Conservation (phyloP, 2,888 invertebrate species). For the Amphipoea lucens region DNA sequence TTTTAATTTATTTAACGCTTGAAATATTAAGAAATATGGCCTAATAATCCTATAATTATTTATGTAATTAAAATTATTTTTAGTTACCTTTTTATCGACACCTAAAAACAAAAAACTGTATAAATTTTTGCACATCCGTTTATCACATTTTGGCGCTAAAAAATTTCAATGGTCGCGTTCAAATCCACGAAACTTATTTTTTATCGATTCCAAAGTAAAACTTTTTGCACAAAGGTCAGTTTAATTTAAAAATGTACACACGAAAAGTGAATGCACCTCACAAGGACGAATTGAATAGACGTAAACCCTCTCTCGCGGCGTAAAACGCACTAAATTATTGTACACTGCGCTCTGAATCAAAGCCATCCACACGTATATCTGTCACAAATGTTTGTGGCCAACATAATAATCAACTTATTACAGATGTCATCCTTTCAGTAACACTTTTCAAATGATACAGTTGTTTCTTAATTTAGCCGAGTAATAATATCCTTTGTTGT, state of each 20-base stretch:
- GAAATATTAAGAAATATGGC: background rate
- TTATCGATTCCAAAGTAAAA: slow-evolving; percentile 19
- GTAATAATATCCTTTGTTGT: slow-evolving; percentile 54
- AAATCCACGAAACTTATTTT: slow-evolving; percentile 25
- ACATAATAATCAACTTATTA: slow-evolving; percentile 38
- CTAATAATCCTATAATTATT: background rate
- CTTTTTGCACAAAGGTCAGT: slow-evolving; percentile 19
- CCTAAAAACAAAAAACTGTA: slow-evolving; percentile 13
- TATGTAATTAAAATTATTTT: background rate
- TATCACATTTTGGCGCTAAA: slow-evolving; percentile 60
- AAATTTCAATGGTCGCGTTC: slow-evolving; percentile 21
- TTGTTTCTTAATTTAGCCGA: slow-evolving; percentile 21
- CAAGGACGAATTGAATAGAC: slow-evolving; percentile 61
- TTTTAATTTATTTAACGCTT: no score
- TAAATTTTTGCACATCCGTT: slow-evolving; percentile 23
- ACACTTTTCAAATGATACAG: background rate
- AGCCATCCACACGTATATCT: slow-evolving; percentile 43
- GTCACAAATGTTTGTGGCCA: slow-evolving; percentile 58
- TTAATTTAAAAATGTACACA: slow-evolving; percentile 55
- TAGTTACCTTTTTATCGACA: slow-evolving; percentile 37
- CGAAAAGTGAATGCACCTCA: slow-evolving; percentile 57
- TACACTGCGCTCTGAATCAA: slow-evolving; percentile 53
- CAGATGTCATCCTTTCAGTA: slow-evolving; percentile 20
- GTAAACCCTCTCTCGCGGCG: slow-evolving; percentile 64
- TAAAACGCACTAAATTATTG: slow-evolving; percentile 69